phyloP scores from a whole-genome alignment of 2,888 invertebrate genomes.

The Isotomurus palustris region DNA sequence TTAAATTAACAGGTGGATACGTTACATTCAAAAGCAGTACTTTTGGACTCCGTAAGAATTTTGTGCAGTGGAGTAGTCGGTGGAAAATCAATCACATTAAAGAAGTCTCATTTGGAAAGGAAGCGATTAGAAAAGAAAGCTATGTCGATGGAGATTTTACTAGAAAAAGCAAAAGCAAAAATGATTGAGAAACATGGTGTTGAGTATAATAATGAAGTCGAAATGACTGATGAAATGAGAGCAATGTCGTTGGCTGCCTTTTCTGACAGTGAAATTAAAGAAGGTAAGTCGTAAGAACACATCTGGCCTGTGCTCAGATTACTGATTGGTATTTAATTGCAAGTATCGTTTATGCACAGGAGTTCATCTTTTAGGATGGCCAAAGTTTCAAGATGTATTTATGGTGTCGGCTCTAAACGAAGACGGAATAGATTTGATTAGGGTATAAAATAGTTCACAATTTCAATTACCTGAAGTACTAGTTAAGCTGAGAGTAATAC shows the following conservation, averaged over 20 bases:
- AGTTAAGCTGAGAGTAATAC: not conserved
- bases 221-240: not conserved
- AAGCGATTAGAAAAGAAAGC: constrained; percentile 7
- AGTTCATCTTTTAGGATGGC: constrained; percentile 57
- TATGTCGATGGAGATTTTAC: constrained; percentile 20
- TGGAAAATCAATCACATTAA: constrained; percentile 28
- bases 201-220: not conserved
- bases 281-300: constrained; percentile 13
- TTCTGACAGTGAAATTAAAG: constrained; percentile 18
- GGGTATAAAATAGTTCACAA: constrained; percentile 53
- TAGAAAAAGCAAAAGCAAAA: constrained; percentile 25
- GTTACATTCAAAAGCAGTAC: constrained; percentile 64
- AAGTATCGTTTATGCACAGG: too few species aligned
- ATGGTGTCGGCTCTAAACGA: constrained; percentile 82
- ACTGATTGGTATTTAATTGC: not conserved
- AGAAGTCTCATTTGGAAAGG: not conserved
- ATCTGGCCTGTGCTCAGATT: not conserved
- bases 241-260: constrained; percentile 1
- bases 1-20: constrained; percentile 61
- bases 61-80: constrained; percentile 59
- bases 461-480: not conserved
- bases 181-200: not conserved
- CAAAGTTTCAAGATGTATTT: constrained; percentile 81
- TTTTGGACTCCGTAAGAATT: constrained; percentile 66
- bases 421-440: constrained; percentile 67